phyloP scores from a whole-genome alignment of 2,888 invertebrate genomes.

The Orchesellides sinensis region DNA sequence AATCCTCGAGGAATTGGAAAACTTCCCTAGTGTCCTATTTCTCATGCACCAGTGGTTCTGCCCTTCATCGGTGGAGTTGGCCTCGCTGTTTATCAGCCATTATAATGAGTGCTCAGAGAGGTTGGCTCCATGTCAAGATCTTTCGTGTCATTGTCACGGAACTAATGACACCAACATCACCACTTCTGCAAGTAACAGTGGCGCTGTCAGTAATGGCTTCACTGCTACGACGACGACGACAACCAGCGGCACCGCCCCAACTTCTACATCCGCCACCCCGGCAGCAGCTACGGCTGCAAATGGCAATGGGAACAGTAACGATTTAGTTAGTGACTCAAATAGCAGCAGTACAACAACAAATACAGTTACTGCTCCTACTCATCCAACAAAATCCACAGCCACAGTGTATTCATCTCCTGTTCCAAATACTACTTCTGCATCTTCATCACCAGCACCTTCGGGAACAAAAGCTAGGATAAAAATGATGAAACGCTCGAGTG shows the following conservation, averaged over 20 bases:
- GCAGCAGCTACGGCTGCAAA: constrained; percentile 18
- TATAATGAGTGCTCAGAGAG: constrained; percentile 53
- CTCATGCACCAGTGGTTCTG: constrained; percentile 79
- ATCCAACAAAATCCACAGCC: constrained; percentile 6
- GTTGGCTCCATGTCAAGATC: constrained; percentile 58
- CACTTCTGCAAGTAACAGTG: neutral
- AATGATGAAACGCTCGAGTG: constrained; percentile 46
- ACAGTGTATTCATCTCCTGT: constrained; percentile 29
- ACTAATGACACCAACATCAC: neutral
- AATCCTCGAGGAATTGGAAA: constrained; percentile 75
- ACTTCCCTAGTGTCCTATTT: constrained; percentile 77
- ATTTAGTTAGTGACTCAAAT: neutral
- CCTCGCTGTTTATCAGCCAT: constrained; percentile 62
- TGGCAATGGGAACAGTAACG: constrained; percentile 28
- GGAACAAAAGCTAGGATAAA: constrained; percentile 34
- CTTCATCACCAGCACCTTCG: neutral
- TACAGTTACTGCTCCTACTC: neutral
- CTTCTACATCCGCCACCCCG: constrained; percentile 10
- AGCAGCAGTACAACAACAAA: neutral
- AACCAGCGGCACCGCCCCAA: neutral
- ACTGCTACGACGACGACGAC: neutral
- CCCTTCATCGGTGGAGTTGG: constrained; percentile 75
- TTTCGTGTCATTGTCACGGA: constrained; percentile 49
- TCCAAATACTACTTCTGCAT: neutral
- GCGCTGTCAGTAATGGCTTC: constrained; percentile 8